Evolutionary conservation across 2,888 invertebrate genomes (phyloP).

Genomic region (Drosophila austrosaltans): DNA sequence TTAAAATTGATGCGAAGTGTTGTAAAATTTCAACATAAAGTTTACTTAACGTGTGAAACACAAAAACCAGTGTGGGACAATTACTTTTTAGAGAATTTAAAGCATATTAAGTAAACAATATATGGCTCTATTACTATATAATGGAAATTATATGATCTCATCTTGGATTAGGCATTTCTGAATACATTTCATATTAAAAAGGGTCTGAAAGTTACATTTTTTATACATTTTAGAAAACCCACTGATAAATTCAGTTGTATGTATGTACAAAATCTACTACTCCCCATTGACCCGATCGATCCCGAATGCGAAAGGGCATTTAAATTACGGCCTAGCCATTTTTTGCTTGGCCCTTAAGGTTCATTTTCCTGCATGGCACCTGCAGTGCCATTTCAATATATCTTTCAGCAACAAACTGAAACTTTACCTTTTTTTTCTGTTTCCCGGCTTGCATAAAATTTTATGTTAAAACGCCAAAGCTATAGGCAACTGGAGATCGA

Average conservation of each 20-base stretch:
- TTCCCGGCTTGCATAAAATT: conserved; percentile 57
- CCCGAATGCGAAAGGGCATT: neutral
- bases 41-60: too few species aligned
- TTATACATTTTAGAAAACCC: too few species aligned
- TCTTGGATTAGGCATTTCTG: too few species aligned
- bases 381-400: conserved; percentile 13
- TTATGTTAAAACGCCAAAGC: conserved; percentile 74
- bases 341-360: neutral
- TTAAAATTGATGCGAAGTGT: neutral
- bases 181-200: too few species aligned
- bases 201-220: too few species aligned
- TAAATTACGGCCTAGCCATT: neutral
- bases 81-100: too few species aligned
- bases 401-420: conserved; percentile 23
- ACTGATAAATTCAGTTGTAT: too few species aligned
- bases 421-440: conserved; percentile 5
- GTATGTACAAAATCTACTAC: neutral
- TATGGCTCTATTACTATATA: too few species aligned
- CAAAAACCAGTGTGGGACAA: too few species aligned
- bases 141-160: too few species aligned
- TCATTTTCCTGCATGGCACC: conserved; percentile 10
- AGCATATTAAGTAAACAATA: too few species aligned
- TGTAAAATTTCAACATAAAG: neutral
- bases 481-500: conserved; percentile 66
- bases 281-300: neutral